A percentile compares a stretch with the other conserved stretches of the same genome.
Conservation (phyloP, 2,113 vertebrate genomes). For the Oceanites oceanicus region DNA sequence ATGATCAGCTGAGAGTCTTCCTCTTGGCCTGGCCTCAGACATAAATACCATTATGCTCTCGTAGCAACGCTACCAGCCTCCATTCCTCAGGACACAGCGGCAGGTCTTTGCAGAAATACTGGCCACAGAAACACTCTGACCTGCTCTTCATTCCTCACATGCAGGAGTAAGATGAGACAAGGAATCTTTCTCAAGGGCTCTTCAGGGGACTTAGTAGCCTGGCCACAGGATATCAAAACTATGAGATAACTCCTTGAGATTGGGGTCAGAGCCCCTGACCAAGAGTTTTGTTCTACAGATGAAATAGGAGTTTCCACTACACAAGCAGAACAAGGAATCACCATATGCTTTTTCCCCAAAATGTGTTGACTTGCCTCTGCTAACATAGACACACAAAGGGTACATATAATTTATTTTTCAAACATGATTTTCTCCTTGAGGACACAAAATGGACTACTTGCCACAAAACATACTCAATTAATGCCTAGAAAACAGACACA, state of each 20-base stretch:
- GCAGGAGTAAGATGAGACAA: background rate
- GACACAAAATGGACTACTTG: background rate
- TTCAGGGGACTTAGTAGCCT: background rate
- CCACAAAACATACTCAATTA: background rate
- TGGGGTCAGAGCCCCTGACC: background rate
- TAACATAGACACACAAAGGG: background rate
- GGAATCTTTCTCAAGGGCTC: background rate
- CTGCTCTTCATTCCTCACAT: background rate
- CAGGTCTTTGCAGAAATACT: background rate
- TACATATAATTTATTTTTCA: background rate
- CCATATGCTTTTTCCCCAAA: background rate
- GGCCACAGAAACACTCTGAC: background rate
- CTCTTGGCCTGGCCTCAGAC: background rate
- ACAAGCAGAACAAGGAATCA: background rate
- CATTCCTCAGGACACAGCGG: background rate
- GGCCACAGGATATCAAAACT: background rate
- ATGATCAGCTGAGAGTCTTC: background rate
- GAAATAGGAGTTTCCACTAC: background rate
- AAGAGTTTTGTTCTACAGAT: background rate
- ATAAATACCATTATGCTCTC: background rate
- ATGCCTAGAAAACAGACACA: background rate
- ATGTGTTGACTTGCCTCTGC: background rate
- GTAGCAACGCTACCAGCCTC: background rate
- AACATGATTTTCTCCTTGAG: background rate
- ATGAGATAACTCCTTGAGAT: background rate